phyloP scores from a whole-genome alignment of 2,888 invertebrate genomes.

The Amblyjoppa fuscipennis region DNA sequence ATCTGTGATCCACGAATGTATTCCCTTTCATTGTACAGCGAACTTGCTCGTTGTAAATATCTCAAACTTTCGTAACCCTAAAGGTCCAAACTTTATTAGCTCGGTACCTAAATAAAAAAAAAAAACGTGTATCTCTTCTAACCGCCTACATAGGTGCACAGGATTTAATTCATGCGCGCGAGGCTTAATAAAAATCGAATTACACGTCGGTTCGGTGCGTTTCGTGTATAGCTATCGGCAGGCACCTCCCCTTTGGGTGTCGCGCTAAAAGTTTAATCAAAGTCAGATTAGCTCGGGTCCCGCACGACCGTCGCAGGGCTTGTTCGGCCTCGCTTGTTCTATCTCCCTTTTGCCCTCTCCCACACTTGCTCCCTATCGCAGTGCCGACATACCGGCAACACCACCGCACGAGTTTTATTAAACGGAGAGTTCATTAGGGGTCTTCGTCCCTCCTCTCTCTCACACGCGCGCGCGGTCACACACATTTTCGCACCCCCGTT shows the following conservation, averaged over 20 bases:
- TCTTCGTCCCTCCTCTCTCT: slow-evolving; percentile 36
- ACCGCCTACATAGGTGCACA: slow-evolving; percentile 8
- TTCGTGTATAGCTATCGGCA: slow-evolving; percentile 59
- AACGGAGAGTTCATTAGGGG: slow-evolving; percentile 81
- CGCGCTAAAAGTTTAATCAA: slow-evolving; percentile 84
- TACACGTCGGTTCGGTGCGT: slow-evolving; percentile 75
- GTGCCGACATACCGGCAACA: slow-evolving; percentile 46
- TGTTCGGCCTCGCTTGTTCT: slow-evolving; percentile 30
- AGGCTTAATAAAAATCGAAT: slow-evolving; percentile 84
- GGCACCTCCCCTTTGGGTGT: slow-evolving; percentile 80
- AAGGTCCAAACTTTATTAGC: not conserved
- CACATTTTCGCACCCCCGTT: slow-evolving; percentile 12
- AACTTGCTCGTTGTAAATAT: not conserved
- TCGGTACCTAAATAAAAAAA: not conserved
- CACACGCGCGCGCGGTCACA: not conserved
- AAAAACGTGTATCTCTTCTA: not conserved
- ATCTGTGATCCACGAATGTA: not conserved
- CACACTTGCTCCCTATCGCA: not conserved
- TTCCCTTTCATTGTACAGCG: not conserved
- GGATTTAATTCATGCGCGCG: slow-evolving; percentile 71
- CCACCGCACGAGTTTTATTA: slow-evolving; percentile 78
- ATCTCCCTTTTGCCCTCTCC: slow-evolving; percentile 7
- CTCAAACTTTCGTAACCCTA: not conserved
- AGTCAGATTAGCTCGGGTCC: slow-evolving; percentile 82
- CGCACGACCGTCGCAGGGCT: slow-evolving; percentile 64